Base-by-base conservation (phyloP, 2,888 invertebrate species). In the Emmelina monodactyla region DNA sequence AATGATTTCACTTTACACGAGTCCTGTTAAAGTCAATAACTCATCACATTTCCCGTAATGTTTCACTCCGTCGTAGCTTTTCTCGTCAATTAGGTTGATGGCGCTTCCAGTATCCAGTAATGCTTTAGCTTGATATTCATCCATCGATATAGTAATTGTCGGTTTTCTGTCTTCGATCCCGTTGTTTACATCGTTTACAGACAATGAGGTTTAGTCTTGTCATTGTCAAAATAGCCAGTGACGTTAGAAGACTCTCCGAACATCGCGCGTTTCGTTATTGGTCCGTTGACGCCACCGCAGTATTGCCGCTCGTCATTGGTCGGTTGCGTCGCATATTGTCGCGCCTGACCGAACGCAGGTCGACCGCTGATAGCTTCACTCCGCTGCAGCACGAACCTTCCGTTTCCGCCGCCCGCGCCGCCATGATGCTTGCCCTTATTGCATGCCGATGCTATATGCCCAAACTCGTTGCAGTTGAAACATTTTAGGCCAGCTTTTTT, bases 401-500 rank as follows among this genome's bases (percentile, higher is more conserved):
- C 2, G 5, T n/a, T 14, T 14, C n/a, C 19, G 19, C 19, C 12
- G 19, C 19, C 19, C 5, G 19, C 19, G 19, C 19, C 19, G 9
- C 19, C n/a, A 31, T 14, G 9, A 2, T 10, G 14, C 14, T 15
- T 31, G 29, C 13, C 10, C 3, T 3, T 10, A 14, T 22, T 22
- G 19, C 19, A 19, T 19, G 5, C 6, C 3, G 14, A 9, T 2
- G 14, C n/a, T 9, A 33, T 22, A 22, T 34, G 34, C 1, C 34
- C 34, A 14, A 15, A 34, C 4, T n/a, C 10, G 10, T 34, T 34
- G 22, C 34, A 30, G 5, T 22, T 16, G 22, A 34, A 30, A 11
- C 30, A 34, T 14, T 34, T 34, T 3, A 22, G 2, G 2, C 34
- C 34, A n/a, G n/a, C n/a, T n/a, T n/a, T n/a, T n/a, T n/a, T n/a